These are phyloP conservation scores for Isaurus tuberculatus DNA, from an alignment of 92 coral and sea anemone genomes.

Conservation along the genomic window DNA sequence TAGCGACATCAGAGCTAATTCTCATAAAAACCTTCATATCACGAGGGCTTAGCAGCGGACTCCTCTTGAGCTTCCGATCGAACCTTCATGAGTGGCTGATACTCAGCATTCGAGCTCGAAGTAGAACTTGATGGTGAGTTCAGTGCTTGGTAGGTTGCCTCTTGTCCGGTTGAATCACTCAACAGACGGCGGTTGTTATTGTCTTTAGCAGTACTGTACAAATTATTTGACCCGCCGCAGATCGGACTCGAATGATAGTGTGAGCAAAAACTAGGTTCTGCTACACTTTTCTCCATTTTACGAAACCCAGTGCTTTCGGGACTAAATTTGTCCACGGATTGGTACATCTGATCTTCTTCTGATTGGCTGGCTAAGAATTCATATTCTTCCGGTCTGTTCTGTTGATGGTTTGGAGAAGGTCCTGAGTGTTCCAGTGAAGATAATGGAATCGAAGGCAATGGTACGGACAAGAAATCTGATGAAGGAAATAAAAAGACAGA, in stretches of 20 bases:
- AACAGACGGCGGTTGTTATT: background rate
- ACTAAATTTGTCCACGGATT: conserved; percentile 28
- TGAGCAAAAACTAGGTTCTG: conserved; percentile 7
- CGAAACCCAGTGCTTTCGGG: background rate
- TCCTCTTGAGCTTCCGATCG: background rate
- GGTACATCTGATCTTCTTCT: conserved; percentile 35
- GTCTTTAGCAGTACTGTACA: background rate
- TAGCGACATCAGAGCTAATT: too few relatives aligned
- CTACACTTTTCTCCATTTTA: background rate
- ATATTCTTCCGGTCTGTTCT: background rate
- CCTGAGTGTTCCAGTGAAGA: background rate
- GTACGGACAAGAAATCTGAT: conserved; percentile 7
- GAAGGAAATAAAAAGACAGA: background rate
- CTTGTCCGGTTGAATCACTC: background rate
- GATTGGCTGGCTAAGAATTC: background rate
- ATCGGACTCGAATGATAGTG: conserved; percentile 19
- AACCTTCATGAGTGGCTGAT: too few relatives aligned
- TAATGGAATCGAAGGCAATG: conserved; percentile 12
- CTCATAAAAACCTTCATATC: too few relatives aligned
- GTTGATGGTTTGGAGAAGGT: background rate
- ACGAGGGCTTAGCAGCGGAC: background rate
- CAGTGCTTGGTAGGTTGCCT: conserved; percentile 12
- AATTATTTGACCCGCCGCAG: background rate
- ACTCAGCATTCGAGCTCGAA: background rate
- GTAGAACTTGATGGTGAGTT: conserved; percentile 7